Evolutionary conservation across 2,797 vertebrate genomes (phyloP).

Genomic region (Oreortyx pictus): DNA sequence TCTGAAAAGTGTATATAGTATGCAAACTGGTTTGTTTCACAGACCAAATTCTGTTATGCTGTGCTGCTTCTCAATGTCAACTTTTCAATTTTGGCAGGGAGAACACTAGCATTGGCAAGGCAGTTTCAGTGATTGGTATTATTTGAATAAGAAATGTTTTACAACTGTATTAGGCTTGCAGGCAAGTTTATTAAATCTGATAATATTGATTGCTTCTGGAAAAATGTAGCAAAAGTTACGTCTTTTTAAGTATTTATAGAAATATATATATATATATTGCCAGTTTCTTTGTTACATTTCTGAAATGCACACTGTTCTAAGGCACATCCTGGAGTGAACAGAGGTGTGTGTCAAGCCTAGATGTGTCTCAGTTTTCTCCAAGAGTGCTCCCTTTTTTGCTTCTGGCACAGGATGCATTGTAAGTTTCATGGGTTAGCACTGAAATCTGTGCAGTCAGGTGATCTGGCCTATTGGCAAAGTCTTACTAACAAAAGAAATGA

Average conservation of each 20-base stretch:
- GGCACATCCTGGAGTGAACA: not conserved
- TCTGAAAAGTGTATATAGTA: rapidly evolving
- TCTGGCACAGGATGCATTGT: not conserved
- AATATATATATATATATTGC: not conserved
- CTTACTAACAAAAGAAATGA: not conserved
- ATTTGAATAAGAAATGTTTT: not conserved
- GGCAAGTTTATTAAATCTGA: not conserved
- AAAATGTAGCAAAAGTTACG: not conserved
- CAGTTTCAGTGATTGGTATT: not conserved
- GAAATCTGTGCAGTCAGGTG: not conserved
- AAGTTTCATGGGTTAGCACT: not conserved
- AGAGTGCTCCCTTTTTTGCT: not conserved
- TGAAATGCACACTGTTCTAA: not conserved
- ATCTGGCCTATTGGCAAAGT: not conserved
- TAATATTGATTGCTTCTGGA: not conserved
- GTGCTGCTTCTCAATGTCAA: not conserved
- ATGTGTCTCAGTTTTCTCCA: not conserved
- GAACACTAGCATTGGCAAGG: not conserved
- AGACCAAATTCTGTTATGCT: not conserved
- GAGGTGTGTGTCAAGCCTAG: not conserved
- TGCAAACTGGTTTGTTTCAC: not conserved
- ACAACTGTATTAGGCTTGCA: not conserved
- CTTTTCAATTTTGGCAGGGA: not conserved
- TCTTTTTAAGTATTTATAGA: not conserved
- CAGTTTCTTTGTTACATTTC: not conserved